phyloP scores from a whole-genome alignment of 92 coral and sea anemone species.

The Porites rus region DNA sequence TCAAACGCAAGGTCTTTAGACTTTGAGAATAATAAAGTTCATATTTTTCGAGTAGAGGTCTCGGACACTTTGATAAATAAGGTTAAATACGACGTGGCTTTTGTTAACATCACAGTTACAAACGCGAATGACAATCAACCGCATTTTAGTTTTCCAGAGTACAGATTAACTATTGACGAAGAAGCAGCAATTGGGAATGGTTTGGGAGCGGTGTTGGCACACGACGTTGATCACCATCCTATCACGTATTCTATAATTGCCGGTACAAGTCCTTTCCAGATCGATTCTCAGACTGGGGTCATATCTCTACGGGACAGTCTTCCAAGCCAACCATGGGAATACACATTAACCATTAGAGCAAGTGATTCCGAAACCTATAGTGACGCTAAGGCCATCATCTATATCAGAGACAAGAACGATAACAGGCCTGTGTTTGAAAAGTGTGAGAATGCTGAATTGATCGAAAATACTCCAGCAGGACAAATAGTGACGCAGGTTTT shows the following conservation, averaged over 20 bases:
- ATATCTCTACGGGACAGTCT: conserved; percentile 49
- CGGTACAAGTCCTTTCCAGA: conserved; percentile 62
- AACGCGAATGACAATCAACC: conserved; percentile 86
- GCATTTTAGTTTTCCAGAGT: conserved; percentile 48
- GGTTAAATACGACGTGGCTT: conserved; percentile 58
- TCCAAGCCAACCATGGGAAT: conserved; percentile 52
- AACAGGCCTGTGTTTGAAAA: conserved; percentile 67
- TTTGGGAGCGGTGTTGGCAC: conserved; percentile 71
- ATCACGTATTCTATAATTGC: conserved; percentile 62
- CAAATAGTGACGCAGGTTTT: conserved; percentile 66
- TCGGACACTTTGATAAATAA: conserved; percentile 40
- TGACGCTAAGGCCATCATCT: conserved; percentile 47
- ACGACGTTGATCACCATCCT: conserved; percentile 64
- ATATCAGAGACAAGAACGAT: conserved; percentile 63
- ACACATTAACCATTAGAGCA: conserved; percentile 75
- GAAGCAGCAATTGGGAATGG: conserved; percentile 68
- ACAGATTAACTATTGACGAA: conserved; percentile 65
- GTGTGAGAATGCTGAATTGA: conserved; percentile 60
- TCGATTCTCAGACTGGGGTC: conserved; percentile 63
- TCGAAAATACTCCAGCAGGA: conserved; percentile 81
- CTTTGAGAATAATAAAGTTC: conserved; percentile 57
- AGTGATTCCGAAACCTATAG: conserved; percentile 55
- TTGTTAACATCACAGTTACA: conserved; percentile 69
- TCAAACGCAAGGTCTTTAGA: conserved; percentile 70
- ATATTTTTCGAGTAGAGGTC: conserved; percentile 63